Evolutionary conservation across 2,113 vertebrate species (phyloP).

Genomic region (Oriolus oriolus): DNA sequence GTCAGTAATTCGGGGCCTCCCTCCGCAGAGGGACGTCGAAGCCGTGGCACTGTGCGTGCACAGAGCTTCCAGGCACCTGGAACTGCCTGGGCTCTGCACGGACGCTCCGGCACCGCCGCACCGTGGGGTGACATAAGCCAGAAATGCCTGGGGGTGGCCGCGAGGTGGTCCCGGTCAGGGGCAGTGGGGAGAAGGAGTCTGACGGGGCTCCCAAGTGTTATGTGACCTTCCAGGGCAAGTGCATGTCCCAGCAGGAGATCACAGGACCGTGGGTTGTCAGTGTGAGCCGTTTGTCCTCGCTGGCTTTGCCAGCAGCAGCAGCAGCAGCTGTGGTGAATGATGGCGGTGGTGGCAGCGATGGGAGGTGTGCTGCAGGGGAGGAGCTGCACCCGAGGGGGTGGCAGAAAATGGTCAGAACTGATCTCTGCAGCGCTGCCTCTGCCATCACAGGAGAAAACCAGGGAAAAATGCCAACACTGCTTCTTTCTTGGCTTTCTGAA

Average conservation of each 20-base stretch:
- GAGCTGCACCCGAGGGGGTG: not conserved
- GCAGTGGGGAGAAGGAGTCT: not conserved
- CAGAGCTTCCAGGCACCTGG: constrained; percentile 33
- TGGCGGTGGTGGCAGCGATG: not conserved
- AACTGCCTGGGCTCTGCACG: not conserved
- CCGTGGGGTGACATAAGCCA: not conserved
- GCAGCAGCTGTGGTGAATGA: not conserved
- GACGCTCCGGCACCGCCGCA: fast-evolving
- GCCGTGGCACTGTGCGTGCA: not conserved
- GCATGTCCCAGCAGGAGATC: not conserved
- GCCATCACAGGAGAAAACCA: not conserved
- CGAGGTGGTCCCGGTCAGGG: not conserved
- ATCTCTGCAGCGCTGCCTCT: not conserved
- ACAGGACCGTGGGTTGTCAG: fast-evolving
- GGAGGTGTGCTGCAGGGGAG: not conserved
- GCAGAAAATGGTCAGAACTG: not conserved
- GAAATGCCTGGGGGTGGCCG: not conserved
- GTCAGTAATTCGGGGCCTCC: not conserved
- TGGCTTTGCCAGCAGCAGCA: not conserved
- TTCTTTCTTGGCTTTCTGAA: not conserved
- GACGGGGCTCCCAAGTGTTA: not conserved
- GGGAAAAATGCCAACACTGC: not conserved
- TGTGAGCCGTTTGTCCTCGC: not conserved
- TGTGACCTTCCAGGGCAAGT: not conserved
- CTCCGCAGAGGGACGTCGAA: not conserved